Evolutionary conservation across 2,888 invertebrate species (phyloP).

Genomic region (Lycophotia porphyrea): DNA sequence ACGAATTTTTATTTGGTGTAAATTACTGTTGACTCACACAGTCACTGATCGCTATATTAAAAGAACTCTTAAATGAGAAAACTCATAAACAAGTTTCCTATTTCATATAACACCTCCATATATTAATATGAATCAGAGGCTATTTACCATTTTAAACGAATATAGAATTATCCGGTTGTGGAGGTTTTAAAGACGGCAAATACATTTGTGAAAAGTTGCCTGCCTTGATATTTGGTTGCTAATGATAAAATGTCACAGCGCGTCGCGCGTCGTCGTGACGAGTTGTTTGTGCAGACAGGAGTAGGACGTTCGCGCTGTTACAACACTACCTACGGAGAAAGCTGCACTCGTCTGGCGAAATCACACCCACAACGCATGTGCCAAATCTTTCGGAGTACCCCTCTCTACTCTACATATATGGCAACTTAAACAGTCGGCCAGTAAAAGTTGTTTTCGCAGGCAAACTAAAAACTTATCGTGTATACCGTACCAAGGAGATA

Average conservation of each 20-base stretch:
- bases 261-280: conserved; percentile 49
- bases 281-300: conserved; percentile 59
- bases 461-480: conserved; percentile 62
- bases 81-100: conserved; percentile 85
- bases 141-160: conserved; percentile 76
- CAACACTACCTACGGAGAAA: conserved; percentile 87
- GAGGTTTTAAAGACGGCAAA: conserved; percentile 71
- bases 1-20: conserved; percentile 43
- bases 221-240: conserved; percentile 86
- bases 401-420: conserved; percentile 76
- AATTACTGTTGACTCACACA: conserved; percentile 70
- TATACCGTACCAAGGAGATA: conserved; percentile 65
- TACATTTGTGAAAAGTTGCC: conserved; percentile 73
- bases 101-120: conserved; percentile 81
- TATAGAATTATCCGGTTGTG: conserved; percentile 73
- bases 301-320: conserved; percentile 71
- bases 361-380: conserved; percentile 87
- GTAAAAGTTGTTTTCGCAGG: conserved; percentile 84
- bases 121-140: conserved; percentile 79
- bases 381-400: conserved; percentile 84
- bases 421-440: conserved; percentile 75
- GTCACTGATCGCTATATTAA: conserved; percentile 60
- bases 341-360: conserved; percentile 86
- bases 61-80: conserved; percentile 65
- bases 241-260: conserved; percentile 81